These are phyloP conservation scores for Sylvia atricapilla DNA, from an alignment of 2,113 vertebrate genomes.

Conservation along the genomic window DNA sequence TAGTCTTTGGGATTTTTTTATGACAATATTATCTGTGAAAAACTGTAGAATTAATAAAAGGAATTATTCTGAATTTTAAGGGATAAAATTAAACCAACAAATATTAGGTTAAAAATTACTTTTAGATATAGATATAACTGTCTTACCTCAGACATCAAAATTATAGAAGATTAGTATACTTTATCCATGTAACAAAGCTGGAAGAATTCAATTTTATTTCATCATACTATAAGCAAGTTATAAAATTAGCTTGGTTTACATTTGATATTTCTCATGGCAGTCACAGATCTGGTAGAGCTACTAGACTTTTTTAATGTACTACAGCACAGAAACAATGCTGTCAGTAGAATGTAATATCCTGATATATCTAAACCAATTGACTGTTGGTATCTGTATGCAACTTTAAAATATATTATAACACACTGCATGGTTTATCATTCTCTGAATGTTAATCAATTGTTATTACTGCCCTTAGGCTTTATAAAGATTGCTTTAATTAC, in stretches of 20 bases:
- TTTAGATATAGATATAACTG: background rate
- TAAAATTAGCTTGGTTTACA: background rate
- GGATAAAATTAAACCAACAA: background rate
- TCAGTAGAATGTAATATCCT: background rate
- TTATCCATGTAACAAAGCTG: background rate
- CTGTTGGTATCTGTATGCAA: background rate
- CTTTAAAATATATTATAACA: background rate
- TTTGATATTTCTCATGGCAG: background rate
- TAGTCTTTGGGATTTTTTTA: background rate
- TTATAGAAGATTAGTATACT: background rate
- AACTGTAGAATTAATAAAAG: background rate
- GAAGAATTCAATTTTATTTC: background rate
- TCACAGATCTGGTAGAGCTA: background rate
- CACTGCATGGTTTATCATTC: background rate
- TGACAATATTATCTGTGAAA: background rate
- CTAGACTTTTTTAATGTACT: background rate
- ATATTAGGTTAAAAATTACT: background rate
- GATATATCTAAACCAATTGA: background rate
- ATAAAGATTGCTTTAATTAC: background rate
- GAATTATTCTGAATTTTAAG: background rate
- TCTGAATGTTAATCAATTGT: background rate
- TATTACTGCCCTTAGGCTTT: background rate
- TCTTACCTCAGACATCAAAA: background rate
- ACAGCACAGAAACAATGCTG: background rate
- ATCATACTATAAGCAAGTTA: background rate